Conservation (phyloP, 2,113 vertebrate genomes). For the Chrysochloris asiatica region DNA sequence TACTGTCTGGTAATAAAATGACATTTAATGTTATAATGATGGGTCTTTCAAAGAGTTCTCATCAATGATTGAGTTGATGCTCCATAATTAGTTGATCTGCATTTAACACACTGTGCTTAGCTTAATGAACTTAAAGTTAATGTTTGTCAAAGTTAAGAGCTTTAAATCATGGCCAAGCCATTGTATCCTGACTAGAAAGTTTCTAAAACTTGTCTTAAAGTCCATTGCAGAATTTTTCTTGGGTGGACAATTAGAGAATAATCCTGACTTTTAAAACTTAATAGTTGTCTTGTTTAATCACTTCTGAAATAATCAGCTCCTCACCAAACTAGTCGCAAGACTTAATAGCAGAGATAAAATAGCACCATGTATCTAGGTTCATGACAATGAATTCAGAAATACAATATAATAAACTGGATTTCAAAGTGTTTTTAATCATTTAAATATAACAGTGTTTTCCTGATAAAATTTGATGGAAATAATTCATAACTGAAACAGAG, state of each 20-base stretch:
- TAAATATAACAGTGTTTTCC: background rate
- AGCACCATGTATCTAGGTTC: background rate
- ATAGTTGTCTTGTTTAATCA: background rate
- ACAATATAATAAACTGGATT: background rate
- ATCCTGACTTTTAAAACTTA: conserved; percentile 30
- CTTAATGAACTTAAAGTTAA: conserved; percentile 76
- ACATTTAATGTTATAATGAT: conserved; percentile 72
- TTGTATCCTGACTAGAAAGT: conserved; percentile 43
- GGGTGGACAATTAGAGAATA: background rate
- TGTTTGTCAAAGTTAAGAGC: conserved; percentile 45
- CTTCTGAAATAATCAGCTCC: background rate
- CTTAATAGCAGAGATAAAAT: conserved; percentile 14
- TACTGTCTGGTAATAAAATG: conserved; percentile 69
- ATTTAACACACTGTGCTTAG: conserved; percentile 68
- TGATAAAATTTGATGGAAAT: background rate
- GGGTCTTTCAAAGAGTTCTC: conserved; percentile 69
- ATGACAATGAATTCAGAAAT: conserved; percentile 1
- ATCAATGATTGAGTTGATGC: conserved; percentile 69
- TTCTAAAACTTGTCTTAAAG: background rate
- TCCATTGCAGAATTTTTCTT: conserved; percentile 9
- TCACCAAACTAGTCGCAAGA: background rate
- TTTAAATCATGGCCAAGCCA: conserved; percentile 66
- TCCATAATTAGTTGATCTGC: conserved; percentile 71
- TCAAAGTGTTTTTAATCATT: background rate
- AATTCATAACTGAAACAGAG: background rate